Evolutionary conservation across 1,140 invertebrate genomes (phyloP).

Genomic region (Pseudomyrmex dendroicus): DNA sequence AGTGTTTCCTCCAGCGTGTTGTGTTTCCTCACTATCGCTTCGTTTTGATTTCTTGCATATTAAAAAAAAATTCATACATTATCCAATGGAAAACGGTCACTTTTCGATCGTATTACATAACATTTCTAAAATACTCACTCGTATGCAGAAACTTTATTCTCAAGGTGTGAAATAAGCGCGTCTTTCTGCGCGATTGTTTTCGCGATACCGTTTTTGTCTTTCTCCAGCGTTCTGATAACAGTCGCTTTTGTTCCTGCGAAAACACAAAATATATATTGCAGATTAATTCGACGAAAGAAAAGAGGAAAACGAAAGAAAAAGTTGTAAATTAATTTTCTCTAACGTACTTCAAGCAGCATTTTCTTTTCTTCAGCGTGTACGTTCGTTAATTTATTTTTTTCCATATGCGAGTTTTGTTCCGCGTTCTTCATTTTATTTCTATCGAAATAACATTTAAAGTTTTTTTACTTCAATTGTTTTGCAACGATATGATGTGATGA

Average conservation of each 20-base stretch:
- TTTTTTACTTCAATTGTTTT: too few species aligned
- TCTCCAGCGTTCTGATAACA: constrained; percentile 37
- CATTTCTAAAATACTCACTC: constrained; percentile 43
- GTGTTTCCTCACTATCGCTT: background rate
- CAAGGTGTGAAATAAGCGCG: constrained; percentile 12
- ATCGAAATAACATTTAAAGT: too few species aligned
- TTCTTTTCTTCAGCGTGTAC: constrained; percentile 57
- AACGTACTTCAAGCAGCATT: constrained; percentile 54
- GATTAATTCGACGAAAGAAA: background rate
- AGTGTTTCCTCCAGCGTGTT: constrained; percentile 11
- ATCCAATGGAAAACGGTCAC: background rate
- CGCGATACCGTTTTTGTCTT: constrained; percentile 46
- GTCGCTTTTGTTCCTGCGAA: constrained; percentile 58
- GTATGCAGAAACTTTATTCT: constrained; percentile 29
- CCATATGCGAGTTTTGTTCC: too few species aligned
- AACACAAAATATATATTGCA: constrained; percentile 1
- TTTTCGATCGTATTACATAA: background rate
- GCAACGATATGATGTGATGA: too few species aligned
- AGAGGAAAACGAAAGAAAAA: background rate
- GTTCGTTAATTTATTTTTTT: constrained; percentile 27
- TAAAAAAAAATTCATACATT: constrained; percentile 7
- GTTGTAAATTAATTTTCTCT: background rate
- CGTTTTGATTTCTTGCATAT: constrained; percentile 21
- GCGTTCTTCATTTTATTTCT: too few species aligned
- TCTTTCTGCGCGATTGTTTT: constrained; percentile 43